Percentiles rank a stretch among this genome's conserved stretches.
Conservation (phyloP, 2,113 vertebrate species). For the Zosterops pallidus region DNA sequence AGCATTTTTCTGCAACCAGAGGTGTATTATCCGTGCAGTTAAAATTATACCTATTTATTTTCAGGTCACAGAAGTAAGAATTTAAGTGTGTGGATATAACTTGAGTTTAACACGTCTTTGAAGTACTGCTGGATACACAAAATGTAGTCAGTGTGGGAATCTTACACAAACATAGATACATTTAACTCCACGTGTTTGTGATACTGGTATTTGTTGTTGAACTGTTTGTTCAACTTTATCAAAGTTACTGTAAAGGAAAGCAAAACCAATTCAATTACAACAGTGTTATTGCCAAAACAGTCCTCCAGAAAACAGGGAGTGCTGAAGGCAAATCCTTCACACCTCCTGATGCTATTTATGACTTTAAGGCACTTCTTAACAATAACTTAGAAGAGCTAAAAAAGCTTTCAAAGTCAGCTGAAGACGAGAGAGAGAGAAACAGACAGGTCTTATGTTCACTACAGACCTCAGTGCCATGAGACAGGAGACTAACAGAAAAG, state of each 20-base stretch:
- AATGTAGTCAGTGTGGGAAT: not conserved
- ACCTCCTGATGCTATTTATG: not conserved
- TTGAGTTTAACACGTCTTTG: not conserved
- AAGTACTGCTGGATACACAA: not conserved
- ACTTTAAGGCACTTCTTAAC: not conserved
- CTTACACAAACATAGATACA: not conserved
- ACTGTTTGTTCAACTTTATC: not conserved
- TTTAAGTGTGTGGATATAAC: not conserved
- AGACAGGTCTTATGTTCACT: not conserved
- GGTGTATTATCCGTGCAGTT: not conserved
- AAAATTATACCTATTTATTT: not conserved
- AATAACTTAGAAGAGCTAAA: not conserved
- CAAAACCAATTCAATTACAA: not conserved
- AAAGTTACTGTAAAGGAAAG: not conserved
- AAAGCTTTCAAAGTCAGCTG: not conserved
- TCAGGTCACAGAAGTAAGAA: not conserved
- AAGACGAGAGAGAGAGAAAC: not conserved
- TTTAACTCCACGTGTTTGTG: not conserved
- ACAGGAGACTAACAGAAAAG: not conserved
- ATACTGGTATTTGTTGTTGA: not conserved
- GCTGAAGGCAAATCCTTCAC: not conserved
- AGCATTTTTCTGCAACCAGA: not conserved
- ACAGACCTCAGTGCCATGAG: not conserved
- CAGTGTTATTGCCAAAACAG: not conserved
- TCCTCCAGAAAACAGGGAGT: not conserved